Percentiles rank a stretch among this genome's conserved stretches.
These are phyloP conservation scores for Perccottus glenii DNA, from an alignment of 2,113 vertebrate genomes.

Conservation along the genomic window DNA sequence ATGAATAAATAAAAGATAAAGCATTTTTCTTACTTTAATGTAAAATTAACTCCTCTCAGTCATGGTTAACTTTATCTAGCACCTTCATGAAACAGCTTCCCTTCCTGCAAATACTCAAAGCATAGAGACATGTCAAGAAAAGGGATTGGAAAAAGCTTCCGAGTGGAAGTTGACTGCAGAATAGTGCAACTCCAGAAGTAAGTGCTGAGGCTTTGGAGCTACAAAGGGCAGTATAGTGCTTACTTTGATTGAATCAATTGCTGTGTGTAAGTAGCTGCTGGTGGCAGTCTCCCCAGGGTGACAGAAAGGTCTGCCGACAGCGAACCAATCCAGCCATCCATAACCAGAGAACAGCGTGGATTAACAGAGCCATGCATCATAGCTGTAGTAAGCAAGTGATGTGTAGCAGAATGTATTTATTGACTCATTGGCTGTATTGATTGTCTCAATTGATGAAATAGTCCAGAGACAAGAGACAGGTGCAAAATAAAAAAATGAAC, in stretches of 20 bases:
- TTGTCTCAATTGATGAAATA: slow-evolving; percentile 76
- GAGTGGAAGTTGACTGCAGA: slow-evolving; percentile 67
- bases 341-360: slow-evolving; percentile 58
- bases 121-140: slow-evolving; percentile 8
- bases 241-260: slow-evolving; percentile 81
- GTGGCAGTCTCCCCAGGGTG: slow-evolving; percentile 70
- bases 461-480: slow-evolving; percentile 70
- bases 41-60: slow-evolving; percentile 38
- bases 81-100: slow-evolving; percentile 15
- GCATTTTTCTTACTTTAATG: slow-evolving; percentile 23
- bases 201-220: slow-evolving; percentile 64
- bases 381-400: slow-evolving; percentile 58
- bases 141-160: slow-evolving; percentile 46
- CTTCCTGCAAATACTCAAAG: slow-evolving; percentile 4
- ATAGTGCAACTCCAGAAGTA: slow-evolving; percentile 58
- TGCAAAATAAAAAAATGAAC: slow-evolving; percentile 19
- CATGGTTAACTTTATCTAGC: slow-evolving; percentile 23
- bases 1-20: slow-evolving; percentile 35
- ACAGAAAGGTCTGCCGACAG: slow-evolving; percentile 65
- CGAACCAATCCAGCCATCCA: slow-evolving; percentile 66
- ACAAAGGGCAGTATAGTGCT: slow-evolving; percentile 73
- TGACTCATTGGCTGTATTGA: slow-evolving; percentile 79
- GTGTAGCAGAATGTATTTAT: slow-evolving; percentile 76
- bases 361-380: slow-evolving; percentile 72
- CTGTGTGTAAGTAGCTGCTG: slow-evolving; percentile 76